Base-by-base conservation (phyloP, 2,797 vertebrate genomes). In the Paguma larvata region DNA sequence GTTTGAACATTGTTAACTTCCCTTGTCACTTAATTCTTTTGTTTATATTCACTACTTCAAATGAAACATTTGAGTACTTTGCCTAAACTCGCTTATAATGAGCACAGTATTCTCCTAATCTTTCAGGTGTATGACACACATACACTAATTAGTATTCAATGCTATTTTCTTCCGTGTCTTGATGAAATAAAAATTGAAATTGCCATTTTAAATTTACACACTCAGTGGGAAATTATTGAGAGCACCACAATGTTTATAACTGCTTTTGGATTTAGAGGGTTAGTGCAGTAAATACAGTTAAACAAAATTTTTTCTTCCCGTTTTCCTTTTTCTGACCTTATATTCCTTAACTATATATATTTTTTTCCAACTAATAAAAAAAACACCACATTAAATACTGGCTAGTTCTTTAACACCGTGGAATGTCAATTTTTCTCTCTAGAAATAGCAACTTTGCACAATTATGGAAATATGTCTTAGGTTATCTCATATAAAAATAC, bases 181-280 rank as follows among this genome's bases (percentile, higher is more conserved):
- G 94, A 96, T 97, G 91, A 98, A 98, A 96, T 97, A 85, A 98
- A 98, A 98, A 98, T 98, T 98, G 95, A 98, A 99, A 98, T 98
- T 97, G 83, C 85, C 93, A 96, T 98, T 98, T 98, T 98, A 98
- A 98, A 98, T 98, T 97, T 98, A 98, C 89, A 97, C 78, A 91
- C 82, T 96, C 98, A 97, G 96, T 85, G 91, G 97, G 95, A 97
- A 98, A 98, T 98, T 98, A 98, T 95, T 98, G 97, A 97, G 98
- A 94, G 79, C 46, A 98, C 85, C 97, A 97, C 94, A 93, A 98
- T 98, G 91, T 96, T 97, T 94, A 63, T 98, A 98, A 98, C 97
- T 98, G 94, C 83, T 95, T 98, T 93, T 93, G 93, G 46, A 98
- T 98, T 98, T 98, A 97, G 98, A 98, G 97, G 92, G 96, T 98